Conservation (phyloP, 2,888 invertebrate genomes). For the Luperina nickerlii region DNA sequence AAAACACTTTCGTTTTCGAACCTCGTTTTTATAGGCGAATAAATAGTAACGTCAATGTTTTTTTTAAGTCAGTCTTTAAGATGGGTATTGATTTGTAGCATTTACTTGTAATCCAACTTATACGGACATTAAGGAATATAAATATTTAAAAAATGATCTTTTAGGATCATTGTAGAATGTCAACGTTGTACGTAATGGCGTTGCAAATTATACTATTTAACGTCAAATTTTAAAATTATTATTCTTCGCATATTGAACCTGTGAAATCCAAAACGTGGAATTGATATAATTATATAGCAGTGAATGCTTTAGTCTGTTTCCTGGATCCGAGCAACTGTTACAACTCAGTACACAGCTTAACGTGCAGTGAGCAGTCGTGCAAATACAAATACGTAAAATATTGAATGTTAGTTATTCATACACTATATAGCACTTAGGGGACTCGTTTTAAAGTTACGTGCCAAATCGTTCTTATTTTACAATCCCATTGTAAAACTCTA, state of each 20-base stretch:
- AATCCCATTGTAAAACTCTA: constrained; percentile 46
- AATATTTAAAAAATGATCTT: constrained; percentile 38
- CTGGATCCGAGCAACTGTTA: constrained; percentile 57
- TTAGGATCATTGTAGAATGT: constrained; percentile 52
- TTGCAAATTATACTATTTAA: constrained; percentile 28
- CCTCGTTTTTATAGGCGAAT: constrained; percentile 72
- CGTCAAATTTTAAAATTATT: constrained; percentile 40
- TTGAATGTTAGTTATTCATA: constrained; percentile 79
- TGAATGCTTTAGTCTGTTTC: constrained; percentile 30
- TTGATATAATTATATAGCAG: constrained; percentile 45
- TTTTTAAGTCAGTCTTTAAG: constrained; percentile 64
- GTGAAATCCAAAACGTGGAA: constrained; percentile 55
- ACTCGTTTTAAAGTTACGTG: constrained; percentile 75
- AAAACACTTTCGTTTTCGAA: constrained; percentile 73
- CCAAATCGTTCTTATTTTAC: constrained; percentile 74
- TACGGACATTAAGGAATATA: constrained; percentile 31
- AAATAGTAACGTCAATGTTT: constrained; percentile 70
- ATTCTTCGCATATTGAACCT: constrained; percentile 48
- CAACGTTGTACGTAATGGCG: constrained; percentile 27
- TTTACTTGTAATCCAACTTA: constrained; percentile 54
- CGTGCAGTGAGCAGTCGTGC: constrained; percentile 63
- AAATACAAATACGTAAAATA: constrained; percentile 79
- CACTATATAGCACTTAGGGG: constrained; percentile 75
- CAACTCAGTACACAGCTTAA: constrained; percentile 63
- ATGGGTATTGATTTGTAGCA: constrained; percentile 67